These are phyloP conservation scores for Caranx ignobilis DNA, from an alignment of 2,113 vertebrate genomes.

Conservation along the genomic window DNA sequence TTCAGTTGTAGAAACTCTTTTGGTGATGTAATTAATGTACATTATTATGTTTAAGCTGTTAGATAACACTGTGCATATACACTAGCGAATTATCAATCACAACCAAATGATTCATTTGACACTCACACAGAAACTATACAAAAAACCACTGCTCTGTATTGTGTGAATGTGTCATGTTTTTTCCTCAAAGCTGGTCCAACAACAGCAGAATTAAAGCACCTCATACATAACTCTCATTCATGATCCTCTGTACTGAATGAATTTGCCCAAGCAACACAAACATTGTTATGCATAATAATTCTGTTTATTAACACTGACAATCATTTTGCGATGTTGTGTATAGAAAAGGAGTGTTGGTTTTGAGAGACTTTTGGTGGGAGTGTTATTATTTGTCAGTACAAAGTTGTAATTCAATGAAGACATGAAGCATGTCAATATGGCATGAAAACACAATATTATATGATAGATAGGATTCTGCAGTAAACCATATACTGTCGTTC, in stretches of 20 bases:
- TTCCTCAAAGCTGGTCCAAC: not conserved
- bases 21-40: not conserved
- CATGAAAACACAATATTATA: not conserved
- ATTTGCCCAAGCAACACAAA: not conserved
- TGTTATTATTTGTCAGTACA: not conserved
- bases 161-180: not conserved
- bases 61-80: not conserved
- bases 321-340: not conserved
- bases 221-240: not conserved
- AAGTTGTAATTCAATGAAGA: too few species aligned
- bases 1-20: too few species aligned
- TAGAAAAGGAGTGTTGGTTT: not conserved
- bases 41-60: not conserved
- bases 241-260: not conserved
- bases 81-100: not conserved
- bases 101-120: not conserved
- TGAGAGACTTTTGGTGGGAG: not conserved
- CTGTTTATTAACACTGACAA: not conserved
- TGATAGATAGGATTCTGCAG: conserved; percentile 8
- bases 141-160: not conserved
- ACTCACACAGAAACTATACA: not conserved
- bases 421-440: not conserved
- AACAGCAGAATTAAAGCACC: not conserved
- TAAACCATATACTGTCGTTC: not conserved
- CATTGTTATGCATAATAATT: not conserved